These are phyloP conservation scores for Scaptodrosophila latifasciaeformis DNA, from an alignment of 2,888 invertebrate species.

Conservation along the genomic window DNA sequence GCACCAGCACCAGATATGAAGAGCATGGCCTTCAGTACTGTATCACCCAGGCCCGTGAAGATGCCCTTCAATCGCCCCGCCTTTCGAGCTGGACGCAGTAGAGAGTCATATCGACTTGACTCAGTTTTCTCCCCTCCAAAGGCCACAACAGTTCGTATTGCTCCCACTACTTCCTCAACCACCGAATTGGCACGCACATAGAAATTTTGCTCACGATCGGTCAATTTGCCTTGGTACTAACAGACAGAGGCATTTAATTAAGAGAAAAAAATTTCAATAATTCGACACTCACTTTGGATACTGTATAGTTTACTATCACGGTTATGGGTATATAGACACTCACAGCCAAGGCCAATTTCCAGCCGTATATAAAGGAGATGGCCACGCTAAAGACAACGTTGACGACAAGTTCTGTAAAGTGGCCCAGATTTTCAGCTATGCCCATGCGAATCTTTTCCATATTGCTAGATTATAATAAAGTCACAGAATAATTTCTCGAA, in stretches of 20 bases:
- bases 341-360: slow-evolving; percentile 88
- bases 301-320: slow-evolving; percentile 82
- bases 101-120: slow-evolving; percentile 77
- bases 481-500: too few species aligned
- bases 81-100: slow-evolving; percentile 77
- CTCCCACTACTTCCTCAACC: slow-evolving; percentile 84
- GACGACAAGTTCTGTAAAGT: slow-evolving; percentile 81
- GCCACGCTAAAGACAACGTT: slow-evolving; percentile 54
- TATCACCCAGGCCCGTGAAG: slow-evolving; percentile 82
- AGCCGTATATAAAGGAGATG: slow-evolving; percentile 85
- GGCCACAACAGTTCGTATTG: slow-evolving; percentile 84
- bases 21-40: slow-evolving; percentile 83
- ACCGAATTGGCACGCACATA: slow-evolving; percentile 86
- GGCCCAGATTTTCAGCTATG: slow-evolving; percentile 87
- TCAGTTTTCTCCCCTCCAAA: slow-evolving; percentile 86
- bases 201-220: slow-evolving; percentile 79
- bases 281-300: slow-evolving; percentile 79
- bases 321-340: slow-evolving; percentile 85
- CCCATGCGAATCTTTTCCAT: slow-evolving; percentile 87
- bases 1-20: slow-evolving; percentile 83
- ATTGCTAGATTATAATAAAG: too few species aligned
- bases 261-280: neutral
- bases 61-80: slow-evolving; percentile 80
- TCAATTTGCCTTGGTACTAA: slow-evolving; percentile 80
- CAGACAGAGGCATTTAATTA: neutral